Conservation (phyloP, 2,797 vertebrate species). For the Eremophila alpestris region DNA sequence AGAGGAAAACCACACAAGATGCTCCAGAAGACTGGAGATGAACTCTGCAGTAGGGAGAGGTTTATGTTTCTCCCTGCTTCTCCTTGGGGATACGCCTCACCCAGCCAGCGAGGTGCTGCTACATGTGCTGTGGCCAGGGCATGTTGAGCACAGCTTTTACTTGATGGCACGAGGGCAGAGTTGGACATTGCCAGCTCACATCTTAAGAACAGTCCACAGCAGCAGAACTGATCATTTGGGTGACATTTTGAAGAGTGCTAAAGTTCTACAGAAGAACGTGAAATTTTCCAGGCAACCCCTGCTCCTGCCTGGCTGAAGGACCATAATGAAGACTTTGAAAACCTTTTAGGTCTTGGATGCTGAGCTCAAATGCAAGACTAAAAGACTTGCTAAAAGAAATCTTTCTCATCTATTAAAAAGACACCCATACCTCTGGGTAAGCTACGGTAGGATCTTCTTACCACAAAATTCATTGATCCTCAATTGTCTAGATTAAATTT, state of each 20-base stretch:
- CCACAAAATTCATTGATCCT: background rate
- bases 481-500: background rate
- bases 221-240: background rate
- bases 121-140: rapidly evolving
- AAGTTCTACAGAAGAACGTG: background rate
- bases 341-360: background rate
- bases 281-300: background rate
- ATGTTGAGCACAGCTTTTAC: background rate
- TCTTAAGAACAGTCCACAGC: too few species aligned
- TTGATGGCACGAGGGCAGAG: rapidly evolving
- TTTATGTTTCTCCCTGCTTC: background rate
- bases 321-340: background rate
- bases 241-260: background rate
- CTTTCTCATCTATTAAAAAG: background rate
- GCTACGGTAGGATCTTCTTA: background rate
- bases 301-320: background rate
- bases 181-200: background rate
- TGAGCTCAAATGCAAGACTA: background rate
- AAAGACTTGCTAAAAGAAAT: background rate
- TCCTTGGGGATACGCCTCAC: background rate
- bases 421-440: background rate
- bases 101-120: background rate
- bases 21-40: background rate
- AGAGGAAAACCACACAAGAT: background rate
- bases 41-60: background rate